Evolutionary conservation across 1,140 invertebrate species (phyloP), one percentile per base, ranked within the genome.

Genomic region (Drosophila auraria): DNA sequence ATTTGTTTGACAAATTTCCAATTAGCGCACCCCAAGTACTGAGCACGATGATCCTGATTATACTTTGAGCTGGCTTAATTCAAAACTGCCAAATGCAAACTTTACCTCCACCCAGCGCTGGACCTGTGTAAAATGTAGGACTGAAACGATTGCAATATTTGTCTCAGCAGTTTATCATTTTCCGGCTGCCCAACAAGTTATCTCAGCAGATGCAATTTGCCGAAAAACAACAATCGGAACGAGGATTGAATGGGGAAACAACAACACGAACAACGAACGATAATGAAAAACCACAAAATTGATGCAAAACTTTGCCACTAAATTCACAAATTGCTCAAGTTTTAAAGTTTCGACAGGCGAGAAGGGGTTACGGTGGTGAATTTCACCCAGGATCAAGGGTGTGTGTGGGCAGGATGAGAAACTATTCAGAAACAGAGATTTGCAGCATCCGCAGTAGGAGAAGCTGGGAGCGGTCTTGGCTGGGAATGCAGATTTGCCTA

Each of bases 361-460:
- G 45, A 63, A 47, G 47, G 23, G 51, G 42, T 42, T 40, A 38
- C 9, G 25, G 59, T 11, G 44, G 33, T 14, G 56, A 15, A 54
- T 36, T 64, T 36, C 64, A 36, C 44, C 64, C 45, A 54, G 63
- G 59, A 64, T 79, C 62, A 68, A 49, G 71, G 58, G 49, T 56
- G 44, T 38, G 54, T 59, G 77, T 53, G 80, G 68, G 68, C 45
- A 70, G 54, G 63, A 53, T 53, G 57, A 62, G 30, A 87, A 87
- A 87, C 83, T 87, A 87, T 87, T 87, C 83, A 87, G 79, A 87
- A 87, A 87, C 80, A 87, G 83, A 87, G 83, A 87, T 87, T 87
- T 83, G 81, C 56, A 27, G 62, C 47, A 38, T 30, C 17, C 36
- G 33, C 30, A 54, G 51, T 15, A 51, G 62, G 61, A 40, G 23